Conservation (phyloP, 2,113 vertebrate genomes). For the Polyodon spathula region DNA sequence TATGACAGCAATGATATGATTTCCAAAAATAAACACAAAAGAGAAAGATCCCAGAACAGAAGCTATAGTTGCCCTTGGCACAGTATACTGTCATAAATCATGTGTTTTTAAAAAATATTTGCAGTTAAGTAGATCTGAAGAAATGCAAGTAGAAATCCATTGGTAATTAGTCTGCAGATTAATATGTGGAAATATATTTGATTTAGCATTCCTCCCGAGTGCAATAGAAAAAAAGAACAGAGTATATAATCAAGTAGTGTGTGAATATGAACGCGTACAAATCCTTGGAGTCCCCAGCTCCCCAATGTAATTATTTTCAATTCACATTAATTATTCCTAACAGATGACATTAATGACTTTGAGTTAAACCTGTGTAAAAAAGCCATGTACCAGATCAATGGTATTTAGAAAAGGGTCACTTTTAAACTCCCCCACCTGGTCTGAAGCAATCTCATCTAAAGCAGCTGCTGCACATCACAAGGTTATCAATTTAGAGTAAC, state of each 20-base stretch:
- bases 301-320: slow-evolving; percentile 86
- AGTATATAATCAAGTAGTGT: slow-evolving; percentile 53
- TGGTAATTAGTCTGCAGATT: slow-evolving; percentile 67
- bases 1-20: no score
- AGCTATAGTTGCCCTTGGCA: neutral
- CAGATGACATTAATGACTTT: slow-evolving; percentile 85
- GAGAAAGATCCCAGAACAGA: no score
- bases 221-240: slow-evolving; percentile 51
- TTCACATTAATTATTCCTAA: slow-evolving; percentile 76
- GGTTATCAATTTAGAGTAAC: slow-evolving; percentile 31
- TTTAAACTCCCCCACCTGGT: slow-evolving; percentile 48
- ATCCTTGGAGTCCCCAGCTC: slow-evolving; percentile 70
- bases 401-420: slow-evolving; percentile 58
- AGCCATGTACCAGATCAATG: slow-evolving; percentile 51
- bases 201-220: slow-evolving; percentile 48
- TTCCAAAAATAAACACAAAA: no score
- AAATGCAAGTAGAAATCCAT: slow-evolving; percentile 44
- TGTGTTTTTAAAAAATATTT: slow-evolving; percentile 42
- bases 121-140: slow-evolving; percentile 47
- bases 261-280: slow-evolving; percentile 68
- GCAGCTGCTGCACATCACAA: slow-evolving; percentile 42
- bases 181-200: slow-evolving; percentile 54
- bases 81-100: slow-evolving; percentile 44
- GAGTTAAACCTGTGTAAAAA: slow-evolving; percentile 56
- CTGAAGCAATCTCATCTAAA: slow-evolving; percentile 29